A percentile compares a stretch with the other conserved stretches of the same genome.
phyloP scores from a whole-genome alignment of 2,797 vertebrate species.

The Lates japonicus region DNA sequence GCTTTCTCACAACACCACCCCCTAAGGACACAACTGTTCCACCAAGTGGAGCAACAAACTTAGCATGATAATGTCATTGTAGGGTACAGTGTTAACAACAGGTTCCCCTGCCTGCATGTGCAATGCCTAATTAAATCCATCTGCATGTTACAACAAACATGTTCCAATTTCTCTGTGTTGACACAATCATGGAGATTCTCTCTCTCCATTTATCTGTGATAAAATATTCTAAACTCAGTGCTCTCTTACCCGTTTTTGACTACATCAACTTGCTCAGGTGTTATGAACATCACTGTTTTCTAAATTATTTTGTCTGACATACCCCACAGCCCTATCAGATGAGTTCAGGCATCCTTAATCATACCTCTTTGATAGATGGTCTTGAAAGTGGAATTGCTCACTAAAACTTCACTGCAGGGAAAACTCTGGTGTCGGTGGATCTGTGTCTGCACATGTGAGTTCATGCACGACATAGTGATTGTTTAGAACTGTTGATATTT shows the following conservation, averaged over 20 bases:
- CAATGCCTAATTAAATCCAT: not conserved
- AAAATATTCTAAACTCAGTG: not conserved
- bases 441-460: too few species aligned
- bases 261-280: too few species aligned
- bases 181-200: not conserved
- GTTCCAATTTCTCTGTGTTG: not conserved
- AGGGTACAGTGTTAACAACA: conserved; percentile 9
- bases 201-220: not conserved
- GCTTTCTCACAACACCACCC: not conserved
- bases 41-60: not conserved
- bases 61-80: conserved; percentile 3
- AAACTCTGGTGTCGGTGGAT: not conserved
- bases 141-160: not conserved
- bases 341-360: not conserved
- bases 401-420: not conserved
- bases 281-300: too few species aligned
- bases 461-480: too few species aligned
- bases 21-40: conserved; percentile 27
- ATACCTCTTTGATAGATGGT: not conserved
- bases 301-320: too few species aligned
- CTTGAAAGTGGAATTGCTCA: not conserved
- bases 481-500: too few species aligned
- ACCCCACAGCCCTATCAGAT: too few species aligned
- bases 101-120: not conserved
- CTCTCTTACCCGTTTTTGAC: not conserved